Evolutionary conservation across 2,797 vertebrate genomes (phyloP).

Genomic region (Zalophus californianus): DNA sequence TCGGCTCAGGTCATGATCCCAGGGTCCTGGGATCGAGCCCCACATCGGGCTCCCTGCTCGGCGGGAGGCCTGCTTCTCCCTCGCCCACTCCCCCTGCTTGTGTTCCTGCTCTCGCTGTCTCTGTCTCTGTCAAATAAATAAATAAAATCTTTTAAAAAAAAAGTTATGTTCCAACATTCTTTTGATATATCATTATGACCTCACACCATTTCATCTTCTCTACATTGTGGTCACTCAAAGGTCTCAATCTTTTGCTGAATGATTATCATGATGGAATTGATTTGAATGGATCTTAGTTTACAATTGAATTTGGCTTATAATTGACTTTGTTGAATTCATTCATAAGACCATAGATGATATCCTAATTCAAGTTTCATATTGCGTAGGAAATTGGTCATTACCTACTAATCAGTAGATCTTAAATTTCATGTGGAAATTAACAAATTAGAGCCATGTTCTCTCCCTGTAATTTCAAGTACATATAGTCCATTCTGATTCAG

Average conservation of each 20-base stretch:
- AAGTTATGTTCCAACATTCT: background rate
- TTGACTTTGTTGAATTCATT: background rate
- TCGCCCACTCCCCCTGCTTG: too few species aligned
- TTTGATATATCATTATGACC: background rate
- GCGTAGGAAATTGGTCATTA: background rate
- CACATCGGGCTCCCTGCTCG: too few species aligned
- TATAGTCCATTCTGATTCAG: background rate
- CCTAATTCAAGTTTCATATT: background rate
- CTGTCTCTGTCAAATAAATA: too few species aligned
- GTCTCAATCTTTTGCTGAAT: background rate
- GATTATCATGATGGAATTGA: background rate
- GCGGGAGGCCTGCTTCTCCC: too few species aligned
- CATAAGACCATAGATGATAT: background rate
- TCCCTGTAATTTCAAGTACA: background rate
- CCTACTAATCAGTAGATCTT: background rate
- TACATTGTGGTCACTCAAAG: background rate
- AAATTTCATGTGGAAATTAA: background rate
- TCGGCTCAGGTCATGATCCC: too few species aligned
- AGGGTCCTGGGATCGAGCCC: too few species aligned
- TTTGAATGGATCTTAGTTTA: conserved; percentile 1
- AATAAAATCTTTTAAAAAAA: too few species aligned
- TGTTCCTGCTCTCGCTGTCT: too few species aligned
- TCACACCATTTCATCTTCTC: background rate
- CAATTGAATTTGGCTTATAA: background rate
- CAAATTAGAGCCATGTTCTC: background rate